Base-by-base conservation (phyloP, 2,888 invertebrate genomes). In the Cylloceria caligata region DNA sequence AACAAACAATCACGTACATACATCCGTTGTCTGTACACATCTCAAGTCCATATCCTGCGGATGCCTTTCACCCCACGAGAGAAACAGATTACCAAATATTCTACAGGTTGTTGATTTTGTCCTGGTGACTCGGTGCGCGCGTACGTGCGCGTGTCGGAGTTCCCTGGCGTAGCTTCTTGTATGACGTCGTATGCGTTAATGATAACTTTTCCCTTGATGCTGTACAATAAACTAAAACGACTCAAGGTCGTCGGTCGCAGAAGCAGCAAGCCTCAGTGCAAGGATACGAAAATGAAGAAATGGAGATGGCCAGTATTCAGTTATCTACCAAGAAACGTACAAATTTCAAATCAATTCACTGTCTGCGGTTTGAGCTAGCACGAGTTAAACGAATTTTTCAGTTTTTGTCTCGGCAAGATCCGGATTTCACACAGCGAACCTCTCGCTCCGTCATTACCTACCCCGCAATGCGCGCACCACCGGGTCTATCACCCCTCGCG, bases 21-120 rank as follows among this genome's bases (percentile, higher is more conserved):
- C 9, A 21, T 19, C 5, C 49, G 21, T 49, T 21, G 19, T 72
- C 72, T 57, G 55, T 55, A 30, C 52, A 16, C 19, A 39, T 34
- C 39, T 27, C 21, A 55, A 39, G 64, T 52, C 30, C 36, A 65
- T 16, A 45, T n/a, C 45, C 45, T 16, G 16, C 16, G 45, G 45
- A 45, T 45, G n/a, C n/a, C 45, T n/a, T 67, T 73, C 24, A 27
- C n/a, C 27, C 64, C 55, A 39, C 27, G 84, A 82, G 88, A 86
- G 88, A 89, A 90, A 86, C 89, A 88, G 88, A 89, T 90, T 90
- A 88, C 88, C 91, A 91, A 91, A 91, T 91, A 91, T 91, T n/a
- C 91, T 90, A 91, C 91, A 91, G 90, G 90, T 91, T 91, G 90
- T 90, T 90, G 90, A 88, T 91, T 90, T 88, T 88, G 78, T n/a